Evolutionary conservation across 2,797 vertebrate genomes (phyloP), one percentile per base, ranked within the genome.

Genomic region (Pseudomugil tenellus): DNA sequence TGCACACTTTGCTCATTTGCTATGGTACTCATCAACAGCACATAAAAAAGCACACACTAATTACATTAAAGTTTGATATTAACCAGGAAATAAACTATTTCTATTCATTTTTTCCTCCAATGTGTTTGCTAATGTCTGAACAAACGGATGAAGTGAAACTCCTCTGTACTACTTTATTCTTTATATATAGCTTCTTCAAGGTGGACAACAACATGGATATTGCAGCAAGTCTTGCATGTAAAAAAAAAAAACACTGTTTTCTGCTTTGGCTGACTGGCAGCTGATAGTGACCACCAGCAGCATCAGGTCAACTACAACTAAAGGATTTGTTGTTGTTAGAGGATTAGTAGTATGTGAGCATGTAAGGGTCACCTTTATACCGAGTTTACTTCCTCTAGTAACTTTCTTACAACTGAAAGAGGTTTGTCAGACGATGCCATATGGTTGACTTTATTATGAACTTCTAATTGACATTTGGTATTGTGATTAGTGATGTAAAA

Each of bases 331-430:
- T 89, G 83, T 76, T 83, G 81, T 83, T 69, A 83, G 72, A 74
- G 87, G 91, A 92, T 93, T 92, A 92, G 76, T 62, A 25, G 67
- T 76, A 71, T 84, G 71, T 65, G 74, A 84, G 56, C 34, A 26
- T 77, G 76, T 76, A 92, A 86, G 91, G 90, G 87, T 93, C 92
- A 94, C 92, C 93, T 93, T 95, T 94, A 89, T 83, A 82, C 84
- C 84, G 67, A 79, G 79, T 90, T 90, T 81, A 77, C 84, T 84
- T 71, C 41, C 12, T 76, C 58, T 75, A 70, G 54, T 14, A 41
- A 55, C 41, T 51, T 32, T 57, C 55, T 43, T 61, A 58, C 37
- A 56, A 39, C 59, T 23, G 21, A 51, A 17, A 28, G 11, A 23
- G 55, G 16, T 52, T 68, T 21, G 21, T 32, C 14, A 39, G 6